Base-by-base conservation (phyloP, 2,797 vertebrate genomes). In the Sebastes steindachneri region DNA sequence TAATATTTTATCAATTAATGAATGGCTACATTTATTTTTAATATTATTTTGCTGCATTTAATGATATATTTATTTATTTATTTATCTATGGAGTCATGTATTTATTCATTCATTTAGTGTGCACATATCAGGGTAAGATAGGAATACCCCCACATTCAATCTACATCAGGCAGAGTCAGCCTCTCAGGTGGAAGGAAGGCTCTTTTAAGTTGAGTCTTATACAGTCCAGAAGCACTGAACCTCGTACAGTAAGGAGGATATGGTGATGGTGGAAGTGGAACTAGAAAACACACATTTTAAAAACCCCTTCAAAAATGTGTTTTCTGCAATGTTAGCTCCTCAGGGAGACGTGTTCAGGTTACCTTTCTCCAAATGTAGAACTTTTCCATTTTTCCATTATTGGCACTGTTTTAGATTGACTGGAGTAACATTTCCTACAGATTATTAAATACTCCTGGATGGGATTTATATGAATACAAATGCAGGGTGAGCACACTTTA, bases 181-280 rank as follows among this genome's bases (percentile, higher is more conserved):
- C n/a, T 45, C 9, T 51, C 9, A 53, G 14, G 23, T 31, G 6
- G 21, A 73, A 25, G 9, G 3, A 64, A 25, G 14, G 25, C 9
- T 0, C 59, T 64, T 64, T 37, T 23, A 25, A 37, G 14, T 35
- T 17, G 62, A 7, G 26, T 5, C 12, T 64, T n/a, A 60, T 65
- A n/a, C 35, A 53, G 35, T 57, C 37, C 2, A 67, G 41, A 31
- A 58, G 60, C 1, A 53, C 23, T 51, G 7, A 73, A 8, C 7
- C 10, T 33, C 12, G 62, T 60, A 28, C 45, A 57, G 51, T 55
- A 55, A 28, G 25, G 76, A 80, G 76, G 73, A 53, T 51, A 64
- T 80, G 82, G 71, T 87, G 87, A 77, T 88, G 89, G 85, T 88
- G 84, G 84, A 71, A 73, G 73, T 90, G 86, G 84, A 92, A 88